Percentiles rank a stretch among this genome's conserved stretches.
Conservation (phyloP, 35 echinoderm and acorn worm genomes). For the Apostichopus californicus region DNA sequence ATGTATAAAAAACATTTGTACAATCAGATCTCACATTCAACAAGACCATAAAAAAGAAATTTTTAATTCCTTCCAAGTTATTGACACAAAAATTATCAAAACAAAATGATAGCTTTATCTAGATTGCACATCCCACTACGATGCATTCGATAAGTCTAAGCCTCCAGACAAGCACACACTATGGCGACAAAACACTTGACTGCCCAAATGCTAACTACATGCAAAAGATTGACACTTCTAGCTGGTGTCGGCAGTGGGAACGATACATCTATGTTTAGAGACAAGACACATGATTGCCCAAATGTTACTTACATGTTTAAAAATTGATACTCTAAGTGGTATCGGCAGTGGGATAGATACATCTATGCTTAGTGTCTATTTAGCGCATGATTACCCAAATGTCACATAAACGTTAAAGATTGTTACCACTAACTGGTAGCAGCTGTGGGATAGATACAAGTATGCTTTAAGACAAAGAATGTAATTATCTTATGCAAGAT, state of each 20-base stretch:
- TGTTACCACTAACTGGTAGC: no score
- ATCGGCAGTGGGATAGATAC: neutral
- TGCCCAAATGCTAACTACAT: neutral
- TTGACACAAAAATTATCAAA: slow-evolving; percentile 22
- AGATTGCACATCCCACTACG: neutral
- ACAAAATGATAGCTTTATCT: neutral
- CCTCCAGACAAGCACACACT: neutral
- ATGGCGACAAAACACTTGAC: neutral
- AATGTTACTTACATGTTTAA: neutral
- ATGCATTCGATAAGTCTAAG: neutral
- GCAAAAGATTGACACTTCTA: neutral
- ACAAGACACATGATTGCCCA: neutral
- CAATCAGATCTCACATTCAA: slow-evolving; percentile 25
- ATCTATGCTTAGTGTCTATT: no score
- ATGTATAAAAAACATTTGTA: slow-evolving; percentile 51
- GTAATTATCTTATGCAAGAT: neutral
- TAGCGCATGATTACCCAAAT: no score
- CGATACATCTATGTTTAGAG: neutral
- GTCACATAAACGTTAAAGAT: no score
- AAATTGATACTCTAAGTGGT: neutral
- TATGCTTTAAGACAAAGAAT: neutral
- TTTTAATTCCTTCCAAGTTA: neutral
- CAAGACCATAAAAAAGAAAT: slow-evolving; percentile 9
- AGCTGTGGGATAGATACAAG: no score
- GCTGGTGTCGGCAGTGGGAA: neutral